Evolutionary conservation across 1,140 invertebrate species (phyloP).

Genomic region (Euborellia annulipes): DNA sequence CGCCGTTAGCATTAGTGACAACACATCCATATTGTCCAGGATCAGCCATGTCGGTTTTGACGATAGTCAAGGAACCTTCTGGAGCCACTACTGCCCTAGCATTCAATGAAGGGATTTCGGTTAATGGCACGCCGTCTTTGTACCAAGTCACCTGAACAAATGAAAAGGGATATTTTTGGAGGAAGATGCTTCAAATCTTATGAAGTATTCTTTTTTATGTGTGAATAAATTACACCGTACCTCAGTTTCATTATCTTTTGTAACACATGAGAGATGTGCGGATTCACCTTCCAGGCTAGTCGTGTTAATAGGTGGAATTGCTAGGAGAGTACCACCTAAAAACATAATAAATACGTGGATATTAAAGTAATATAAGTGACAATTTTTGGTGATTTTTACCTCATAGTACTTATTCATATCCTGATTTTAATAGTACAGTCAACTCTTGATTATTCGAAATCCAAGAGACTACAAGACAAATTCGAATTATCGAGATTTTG

Average conservation of each 20-base stretch:
- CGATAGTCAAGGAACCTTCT: conserved; percentile 62
- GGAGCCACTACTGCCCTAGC: conserved; percentile 38
- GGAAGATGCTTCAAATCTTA: too few relatives aligned
- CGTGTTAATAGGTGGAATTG: conserved; percentile 70
- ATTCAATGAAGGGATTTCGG: conserved; percentile 43
- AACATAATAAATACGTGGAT: conserved; percentile 7
- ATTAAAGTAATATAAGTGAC: conserved; percentile 7
- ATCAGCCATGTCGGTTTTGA: conserved; percentile 59
- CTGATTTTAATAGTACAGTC: too few relatives aligned
- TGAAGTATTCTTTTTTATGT: too few relatives aligned
- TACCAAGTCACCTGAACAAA: conserved; percentile 41
- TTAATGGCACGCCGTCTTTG: conserved; percentile 44
- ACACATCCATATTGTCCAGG: conserved; percentile 79
- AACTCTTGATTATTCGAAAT: too few relatives aligned
- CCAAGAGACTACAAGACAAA: too few relatives aligned
- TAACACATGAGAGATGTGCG: conserved; percentile 65
- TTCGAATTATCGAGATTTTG: too few relatives aligned
- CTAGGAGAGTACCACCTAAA: conserved; percentile 67
- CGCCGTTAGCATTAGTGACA: conserved; percentile 62
- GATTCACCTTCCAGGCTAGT: conserved; percentile 73
- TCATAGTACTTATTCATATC: neutral
- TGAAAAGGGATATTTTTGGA: too few relatives aligned
- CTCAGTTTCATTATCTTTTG: conserved; percentile 44
- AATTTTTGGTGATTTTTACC: neutral
- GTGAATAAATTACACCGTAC: conserved; percentile 11